phyloP scores from a whole-genome alignment of 2,797 vertebrate species.

The Spinus pinus region DNA sequence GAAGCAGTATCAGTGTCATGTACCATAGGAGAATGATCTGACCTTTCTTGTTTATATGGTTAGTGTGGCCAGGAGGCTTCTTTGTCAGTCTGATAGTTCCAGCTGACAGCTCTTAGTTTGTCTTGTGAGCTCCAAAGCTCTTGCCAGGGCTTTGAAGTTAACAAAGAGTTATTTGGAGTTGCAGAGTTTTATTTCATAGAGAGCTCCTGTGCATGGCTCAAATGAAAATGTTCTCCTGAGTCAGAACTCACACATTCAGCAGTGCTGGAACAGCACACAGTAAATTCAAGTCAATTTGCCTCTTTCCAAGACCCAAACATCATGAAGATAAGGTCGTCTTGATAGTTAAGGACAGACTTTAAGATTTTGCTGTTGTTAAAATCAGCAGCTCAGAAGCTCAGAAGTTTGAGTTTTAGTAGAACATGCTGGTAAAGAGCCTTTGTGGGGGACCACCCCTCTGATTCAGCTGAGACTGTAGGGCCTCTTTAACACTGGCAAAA shows the following conservation, averaged over 20 bases:
- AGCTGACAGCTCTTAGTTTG: not conserved
- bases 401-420: not conserved
- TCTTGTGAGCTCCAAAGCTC: constrained; percentile 20
- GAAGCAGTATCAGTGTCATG: constrained; percentile 15
- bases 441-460: not conserved
- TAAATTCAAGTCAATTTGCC: not conserved
- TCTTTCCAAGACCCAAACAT: not conserved
- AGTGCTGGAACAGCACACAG: not conserved
- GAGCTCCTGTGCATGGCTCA: not conserved
- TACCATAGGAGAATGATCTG: constrained; percentile 32
- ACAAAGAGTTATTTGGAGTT: constrained; percentile 31
- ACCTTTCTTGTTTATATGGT: constrained; percentile 45
- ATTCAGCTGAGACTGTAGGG: not conserved
- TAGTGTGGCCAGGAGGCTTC: constrained; percentile 31
- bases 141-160: constrained; percentile 55
- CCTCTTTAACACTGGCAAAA: not conserved
- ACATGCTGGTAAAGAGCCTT: not conserved
- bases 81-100: constrained; percentile 31
- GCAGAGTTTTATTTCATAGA: not conserved
- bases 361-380: not conserved
- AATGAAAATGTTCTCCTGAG: not conserved
- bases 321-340: not conserved
- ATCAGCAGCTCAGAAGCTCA: not conserved
- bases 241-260: not conserved
- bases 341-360: not conserved